phyloP scores from a whole-genome alignment of 2,888 invertebrate species.

The Mechanitis mazaeus region DNA sequence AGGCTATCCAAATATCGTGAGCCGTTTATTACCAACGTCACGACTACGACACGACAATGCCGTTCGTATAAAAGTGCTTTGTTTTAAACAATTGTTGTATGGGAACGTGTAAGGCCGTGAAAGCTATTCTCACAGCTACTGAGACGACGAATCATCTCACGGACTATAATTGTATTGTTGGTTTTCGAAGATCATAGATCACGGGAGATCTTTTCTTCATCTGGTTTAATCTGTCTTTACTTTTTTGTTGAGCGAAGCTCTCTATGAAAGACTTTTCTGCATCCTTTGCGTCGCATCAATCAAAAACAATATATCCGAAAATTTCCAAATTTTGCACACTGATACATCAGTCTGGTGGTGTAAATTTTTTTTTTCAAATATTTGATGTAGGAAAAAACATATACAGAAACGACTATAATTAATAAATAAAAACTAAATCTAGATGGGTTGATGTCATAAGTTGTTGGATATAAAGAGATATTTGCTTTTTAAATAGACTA shows the following conservation, averaged over 20 bases:
- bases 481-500: too few relatives aligned
- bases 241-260: constrained; percentile 36
- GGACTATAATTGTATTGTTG: constrained; percentile 32
- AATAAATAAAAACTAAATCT: too few relatives aligned
- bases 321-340: too few relatives aligned
- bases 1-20: constrained; percentile 3
- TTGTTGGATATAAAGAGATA: too few relatives aligned
- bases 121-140: constrained; percentile 62
- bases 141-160: constrained; percentile 36
- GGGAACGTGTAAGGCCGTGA: constrained; percentile 59
- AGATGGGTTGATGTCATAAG: too few relatives aligned
- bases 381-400: too few relatives aligned
- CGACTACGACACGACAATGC: constrained; percentile 27
- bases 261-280: too few relatives aligned
- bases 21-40: constrained; percentile 3
- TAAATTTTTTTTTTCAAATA: too few relatives aligned
- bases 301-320: too few relatives aligned
- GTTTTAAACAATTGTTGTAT: constrained; percentile 53
- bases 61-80: constrained; percentile 40
- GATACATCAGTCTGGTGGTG: too few relatives aligned
- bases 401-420: too few relatives aligned
- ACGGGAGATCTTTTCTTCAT: neutral
- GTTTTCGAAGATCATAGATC: constrained; percentile 9
- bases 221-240: constrained; percentile 18
- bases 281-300: too few relatives aligned